Percentiles rank a stretch among this genome's conserved stretches.
phyloP scores from a whole-genome alignment of 2,888 invertebrate species.

The Steinernema scapterisci region DNA sequence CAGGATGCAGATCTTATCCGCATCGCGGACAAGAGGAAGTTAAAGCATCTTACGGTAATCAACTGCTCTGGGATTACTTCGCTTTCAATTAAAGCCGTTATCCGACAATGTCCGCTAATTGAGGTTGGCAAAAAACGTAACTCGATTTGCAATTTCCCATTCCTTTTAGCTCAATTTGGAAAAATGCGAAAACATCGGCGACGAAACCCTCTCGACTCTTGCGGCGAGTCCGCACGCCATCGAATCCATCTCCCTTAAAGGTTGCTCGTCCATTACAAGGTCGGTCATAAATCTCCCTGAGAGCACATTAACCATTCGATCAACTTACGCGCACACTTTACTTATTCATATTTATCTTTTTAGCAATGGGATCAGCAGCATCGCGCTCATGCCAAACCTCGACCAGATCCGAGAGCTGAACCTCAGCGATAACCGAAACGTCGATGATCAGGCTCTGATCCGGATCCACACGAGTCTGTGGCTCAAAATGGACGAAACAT shows the following conservation, averaged over 20 bases:
- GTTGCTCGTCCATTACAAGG: slow-evolving; percentile 37
- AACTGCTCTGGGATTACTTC: slow-evolving; percentile 36
- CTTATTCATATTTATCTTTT: background rate
- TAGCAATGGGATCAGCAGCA: background rate
- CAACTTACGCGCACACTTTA: background rate
- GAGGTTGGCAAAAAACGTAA: slow-evolving; percentile 24
- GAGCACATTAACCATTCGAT: background rate
- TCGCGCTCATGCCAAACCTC: slow-evolving; percentile 10
- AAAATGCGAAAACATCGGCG: slow-evolving; percentile 38
- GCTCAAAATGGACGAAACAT: background rate
- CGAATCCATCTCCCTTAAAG: slow-evolving; percentile 23
- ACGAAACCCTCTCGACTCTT: slow-evolving; percentile 11
- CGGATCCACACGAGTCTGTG: slow-evolving; percentile 1
- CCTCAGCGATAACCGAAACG: slow-evolving; percentile 42
- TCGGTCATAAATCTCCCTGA: slow-evolving; percentile 13
- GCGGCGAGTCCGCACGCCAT: background rate
- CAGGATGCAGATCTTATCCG: slow-evolving; percentile 42
- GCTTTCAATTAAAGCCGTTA: slow-evolving; percentile 21
- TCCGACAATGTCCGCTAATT: slow-evolving; percentile 32
- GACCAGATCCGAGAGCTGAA: slow-evolving; percentile 35
- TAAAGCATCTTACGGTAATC: slow-evolving; percentile 29
- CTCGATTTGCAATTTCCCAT: background rate
- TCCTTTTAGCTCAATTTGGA: slow-evolving; percentile 33
- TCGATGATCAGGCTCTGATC: slow-evolving; percentile 33
- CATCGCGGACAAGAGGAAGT: slow-evolving; percentile 23